These are phyloP conservation scores for Leptodactylus fuscus DNA, from an alignment of 2,113 vertebrate species.

Conservation along the genomic window DNA sequence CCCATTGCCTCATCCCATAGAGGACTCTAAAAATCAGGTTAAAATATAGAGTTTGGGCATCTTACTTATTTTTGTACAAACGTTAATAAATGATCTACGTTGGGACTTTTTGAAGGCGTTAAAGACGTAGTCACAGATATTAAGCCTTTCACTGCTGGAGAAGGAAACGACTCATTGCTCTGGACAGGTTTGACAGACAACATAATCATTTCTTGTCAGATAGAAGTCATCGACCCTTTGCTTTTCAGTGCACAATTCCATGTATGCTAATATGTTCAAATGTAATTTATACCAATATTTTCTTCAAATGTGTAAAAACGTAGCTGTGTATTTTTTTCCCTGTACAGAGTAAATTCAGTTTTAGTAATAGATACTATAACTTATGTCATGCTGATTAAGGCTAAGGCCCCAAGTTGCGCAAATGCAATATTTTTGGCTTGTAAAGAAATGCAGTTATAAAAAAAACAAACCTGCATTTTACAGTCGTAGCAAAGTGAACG, in stretches of 20 bases:
- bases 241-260: slow-evolving; percentile 21
- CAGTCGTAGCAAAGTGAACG: too few relatives aligned
- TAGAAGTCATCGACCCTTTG: background rate
- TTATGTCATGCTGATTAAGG: background rate
- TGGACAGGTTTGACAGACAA: background rate
- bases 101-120: slow-evolving; percentile 12
- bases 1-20: slow-evolving; percentile 1
- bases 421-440: too few relatives aligned
- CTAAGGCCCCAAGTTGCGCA: too few relatives aligned
- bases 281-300: slow-evolving; percentile 44
- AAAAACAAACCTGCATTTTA: too few relatives aligned
- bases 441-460: too few relatives aligned
- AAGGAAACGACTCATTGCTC: slow-evolving; percentile 11
- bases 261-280: slow-evolving; percentile 31
- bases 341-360: slow-evolving; percentile 43
- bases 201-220: background rate
- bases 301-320: slow-evolving; percentile 15
- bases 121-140: background rate
- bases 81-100: slow-evolving; percentile 1
- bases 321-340: slow-evolving; percentile 12
- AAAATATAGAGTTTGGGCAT: slow-evolving; percentile 34
- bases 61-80: slow-evolving; percentile 51
- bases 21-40: slow-evolving; percentile 38
- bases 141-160: slow-evolving; percentile 29
- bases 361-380: slow-evolving; percentile 11